These are phyloP conservation scores for Nothocercus julius DNA, from an alignment of 2,113 vertebrate species.

Conservation along the genomic window DNA sequence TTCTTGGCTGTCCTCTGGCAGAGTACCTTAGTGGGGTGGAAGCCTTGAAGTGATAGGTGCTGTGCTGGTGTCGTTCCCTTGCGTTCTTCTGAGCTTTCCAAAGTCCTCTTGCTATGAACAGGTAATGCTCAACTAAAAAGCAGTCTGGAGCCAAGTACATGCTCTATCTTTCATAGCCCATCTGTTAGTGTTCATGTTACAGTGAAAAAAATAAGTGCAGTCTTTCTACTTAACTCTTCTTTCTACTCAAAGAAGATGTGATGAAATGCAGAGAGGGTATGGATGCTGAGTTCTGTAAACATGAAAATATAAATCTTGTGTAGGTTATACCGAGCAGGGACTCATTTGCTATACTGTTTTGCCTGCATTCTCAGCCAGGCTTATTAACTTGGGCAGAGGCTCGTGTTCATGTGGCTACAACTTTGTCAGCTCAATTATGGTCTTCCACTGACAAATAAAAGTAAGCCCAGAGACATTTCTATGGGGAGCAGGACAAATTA, in stretches of 20 bases:
- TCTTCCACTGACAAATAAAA: not conserved
- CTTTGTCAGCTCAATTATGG: not conserved
- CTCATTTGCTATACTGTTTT: not conserved
- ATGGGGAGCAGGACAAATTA: no score
- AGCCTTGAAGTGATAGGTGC: not conserved
- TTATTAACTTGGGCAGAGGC: not conserved
- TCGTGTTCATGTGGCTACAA: not conserved
- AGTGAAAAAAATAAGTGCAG: not conserved
- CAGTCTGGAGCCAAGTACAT: not conserved
- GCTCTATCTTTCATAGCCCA: not conserved
- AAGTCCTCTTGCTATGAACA: not conserved
- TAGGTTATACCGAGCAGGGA: not conserved
- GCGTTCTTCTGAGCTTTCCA: not conserved
- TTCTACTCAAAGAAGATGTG: not conserved
- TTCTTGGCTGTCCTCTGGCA: not conserved
- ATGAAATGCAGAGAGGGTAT: not conserved
- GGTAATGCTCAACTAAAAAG: not conserved
- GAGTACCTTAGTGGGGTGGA: not conserved
- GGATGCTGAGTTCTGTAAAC: not conserved
- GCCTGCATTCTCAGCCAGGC: accelerated
- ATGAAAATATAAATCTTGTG: not conserved
- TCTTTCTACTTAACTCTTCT: not conserved
- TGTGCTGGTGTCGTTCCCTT: accelerated
- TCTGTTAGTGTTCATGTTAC: not conserved
- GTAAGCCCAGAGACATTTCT: not conserved